Base-by-base conservation (phyloP, 1,140 invertebrate species). In the Camponotus vicinus region DNA sequence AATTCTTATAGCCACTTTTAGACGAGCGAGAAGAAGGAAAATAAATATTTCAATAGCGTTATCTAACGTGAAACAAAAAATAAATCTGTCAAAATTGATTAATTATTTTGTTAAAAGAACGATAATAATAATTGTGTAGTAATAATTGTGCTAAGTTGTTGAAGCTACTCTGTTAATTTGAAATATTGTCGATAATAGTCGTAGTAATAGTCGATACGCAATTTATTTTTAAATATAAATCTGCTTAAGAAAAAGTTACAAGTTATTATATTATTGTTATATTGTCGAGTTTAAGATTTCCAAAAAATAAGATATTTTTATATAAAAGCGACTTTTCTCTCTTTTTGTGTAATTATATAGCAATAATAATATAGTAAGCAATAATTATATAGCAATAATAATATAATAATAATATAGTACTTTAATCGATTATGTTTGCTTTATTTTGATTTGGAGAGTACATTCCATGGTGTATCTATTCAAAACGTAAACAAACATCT, bases 1-100 rank as follows among this genome's bases (percentile, higher is more conserved):
- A 18, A 83, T 63, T 83, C 57, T 63, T 7, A 73, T 40, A 21
- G 2, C 55, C 40, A 4, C 32, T 80, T 83, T 63, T 61, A 83
- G 55, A 73, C n/a, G 27, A 13, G 55, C 27, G 69, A 61, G 40
- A 63, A 13, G n/a, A 32, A 63, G 27, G 0, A 49, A 83, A 75
- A 82, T 34, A 73, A 73, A 6, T 40, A 27, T 73, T 67, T 42
- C 21, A 34, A 15, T 11, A 82, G 6, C 21, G 73, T 18, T 9
- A 18, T 27, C 45, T 15, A 52, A 71, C 9, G 32, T 13, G 21
- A 52, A 82, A 21, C 32, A 11, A 70, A 57, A 80, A 71, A 37
- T 9, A 32, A 55, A 55, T 71, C 15, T 52, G 21, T 37, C 21
- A 42, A 0, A 8, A 15, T 32, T 0, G 21, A 57, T n/a, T 45